Evolutionary conservation across 2,888 invertebrate genomes (phyloP).

Genomic region (Diplazon laetatorius): DNA sequence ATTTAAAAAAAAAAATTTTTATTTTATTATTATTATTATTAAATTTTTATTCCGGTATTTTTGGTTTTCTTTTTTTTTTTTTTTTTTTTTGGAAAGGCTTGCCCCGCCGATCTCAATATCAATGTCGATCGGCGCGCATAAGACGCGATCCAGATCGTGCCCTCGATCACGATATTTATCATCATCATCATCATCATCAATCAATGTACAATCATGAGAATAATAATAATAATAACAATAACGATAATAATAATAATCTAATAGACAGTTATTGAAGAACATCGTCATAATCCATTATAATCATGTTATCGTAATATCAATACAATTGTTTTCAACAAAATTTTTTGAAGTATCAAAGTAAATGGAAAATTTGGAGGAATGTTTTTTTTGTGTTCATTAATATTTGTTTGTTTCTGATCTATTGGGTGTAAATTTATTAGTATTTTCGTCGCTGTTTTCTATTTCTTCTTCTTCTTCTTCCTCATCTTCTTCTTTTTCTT

Average conservation of each 20-base stretch:
- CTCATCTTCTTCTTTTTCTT: constrained; percentile 37
- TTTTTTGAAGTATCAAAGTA: constrained; percentile 23
- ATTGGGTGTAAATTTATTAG: background rate
- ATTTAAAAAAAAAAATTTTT: background rate
- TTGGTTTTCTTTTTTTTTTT: too few relatives aligned
- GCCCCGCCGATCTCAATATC: constrained; percentile 55
- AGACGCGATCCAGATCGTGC: constrained; percentile 66
- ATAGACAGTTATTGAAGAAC: constrained; percentile 8
- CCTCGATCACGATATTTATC: constrained; percentile 66
- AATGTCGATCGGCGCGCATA: constrained; percentile 59
- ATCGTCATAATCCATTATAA: constrained; percentile 42
- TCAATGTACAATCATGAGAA: constrained; percentile 52
- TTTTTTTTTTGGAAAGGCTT: constrained; percentile 31
- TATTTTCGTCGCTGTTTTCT: background rate
- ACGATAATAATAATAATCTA: constrained; percentile 10
- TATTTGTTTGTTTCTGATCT: background rate
- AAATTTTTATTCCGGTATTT: constrained; percentile 1
- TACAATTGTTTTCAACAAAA: background rate
- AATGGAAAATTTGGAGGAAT: constrained; percentile 1
- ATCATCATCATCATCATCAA: too few relatives aligned
- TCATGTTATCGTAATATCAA: constrained; percentile 42
- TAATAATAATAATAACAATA: constrained; percentile 36
- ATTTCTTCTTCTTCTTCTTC: constrained; percentile 28
- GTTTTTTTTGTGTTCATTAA: background rate
- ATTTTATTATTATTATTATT: background rate